Percentiles rank a stretch among this genome's conserved stretches.
Conservation (phyloP, 2,113 vertebrate genomes). For the Nerophis lumbriciformis region DNA sequence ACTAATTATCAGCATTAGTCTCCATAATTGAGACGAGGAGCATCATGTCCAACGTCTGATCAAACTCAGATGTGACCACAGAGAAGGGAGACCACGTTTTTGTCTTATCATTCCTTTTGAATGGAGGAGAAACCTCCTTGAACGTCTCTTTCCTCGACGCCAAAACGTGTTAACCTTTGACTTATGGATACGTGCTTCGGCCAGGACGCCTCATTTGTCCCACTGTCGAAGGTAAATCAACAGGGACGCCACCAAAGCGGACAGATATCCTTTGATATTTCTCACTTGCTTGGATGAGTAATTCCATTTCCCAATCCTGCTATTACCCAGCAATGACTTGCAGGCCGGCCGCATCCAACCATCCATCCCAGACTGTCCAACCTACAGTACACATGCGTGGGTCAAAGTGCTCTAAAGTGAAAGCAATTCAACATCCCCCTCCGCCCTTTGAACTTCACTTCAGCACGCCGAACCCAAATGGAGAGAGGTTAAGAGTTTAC, state of each 20-base stretch:
- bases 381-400: not conserved
- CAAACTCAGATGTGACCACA: slow-evolving; percentile 34
- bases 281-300: slow-evolving; percentile 21
- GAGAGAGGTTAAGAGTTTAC: not conserved
- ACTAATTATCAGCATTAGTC: slow-evolving; percentile 47
- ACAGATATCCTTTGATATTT: slow-evolving; percentile 20
- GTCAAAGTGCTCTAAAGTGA: not conserved
- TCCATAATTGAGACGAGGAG: slow-evolving; percentile 27
- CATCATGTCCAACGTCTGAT: slow-evolving; percentile 37
- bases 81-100: slow-evolving; percentile 1
- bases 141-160: slow-evolving; percentile 19
- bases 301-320: slow-evolving; percentile 27
- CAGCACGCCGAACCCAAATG: not conserved
- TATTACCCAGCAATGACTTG: slow-evolving; percentile 36
- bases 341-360: slow-evolving; percentile 30
- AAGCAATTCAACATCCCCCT: not conserved
- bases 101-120: slow-evolving; percentile 12
- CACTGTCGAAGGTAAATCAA: slow-evolving; percentile 30
- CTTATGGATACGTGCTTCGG: slow-evolving; percentile 32
- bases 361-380: slow-evolving; percentile 2
- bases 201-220: slow-evolving; percentile 40
- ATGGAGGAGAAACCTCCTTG: slow-evolving; percentile 19
- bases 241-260: slow-evolving; percentile 18
- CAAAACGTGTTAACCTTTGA: slow-evolving; percentile 20
- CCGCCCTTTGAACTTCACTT: not conserved